Base-by-base conservation (phyloP, 2,113 vertebrate genomes). In the Psettodes erumei region DNA sequence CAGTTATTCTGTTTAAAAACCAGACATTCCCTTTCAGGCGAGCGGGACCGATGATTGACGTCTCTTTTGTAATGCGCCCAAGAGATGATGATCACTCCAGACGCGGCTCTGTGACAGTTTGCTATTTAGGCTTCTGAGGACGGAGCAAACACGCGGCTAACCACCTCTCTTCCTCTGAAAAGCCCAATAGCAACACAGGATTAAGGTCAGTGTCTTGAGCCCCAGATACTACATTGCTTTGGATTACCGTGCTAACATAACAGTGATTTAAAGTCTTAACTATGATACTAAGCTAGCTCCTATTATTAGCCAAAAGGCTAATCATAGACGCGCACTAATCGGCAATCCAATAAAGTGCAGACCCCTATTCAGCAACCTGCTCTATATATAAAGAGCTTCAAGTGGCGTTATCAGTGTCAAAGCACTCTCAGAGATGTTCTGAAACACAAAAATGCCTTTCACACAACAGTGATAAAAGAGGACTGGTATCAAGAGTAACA, bases 181-280 rank as follows among this genome's bases (percentile, higher is more conserved):
- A 84, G 69, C 69, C 63, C 73, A 80, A 84, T 84, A 89, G 86
- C 79, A 84, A 68, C 60, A 81, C 61, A 28, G 88, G 92, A 94
- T 94, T 93, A 92, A 92, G 93, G 93, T 93, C 92, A 93, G 66
- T 25, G 79, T 84, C 86, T 91, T 79, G 60, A 88, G 86, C 71
- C 79, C 77, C 64, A 79, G 56, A 86, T 87, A 85, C 81, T 80
- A 88, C 85, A 82, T 82, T 88, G 73, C 77, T 83, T 56, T 85
- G 89, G 91, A 92, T 93, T 92, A 91, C 76, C 76, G 79, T 69
- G 79, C 69, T 84, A 91, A 86, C 90, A 91, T 88, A 92, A 89
- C 86, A 83, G 80, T 87, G 89, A 92, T 92, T 93, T 91, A 91
- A 84, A 86, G 84, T 81, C 90, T 86, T 84, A 93, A 87, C 82